phyloP scores from a whole-genome alignment of 2,113 vertebrate genomes.

The Beaufortia kweichowensis region DNA sequence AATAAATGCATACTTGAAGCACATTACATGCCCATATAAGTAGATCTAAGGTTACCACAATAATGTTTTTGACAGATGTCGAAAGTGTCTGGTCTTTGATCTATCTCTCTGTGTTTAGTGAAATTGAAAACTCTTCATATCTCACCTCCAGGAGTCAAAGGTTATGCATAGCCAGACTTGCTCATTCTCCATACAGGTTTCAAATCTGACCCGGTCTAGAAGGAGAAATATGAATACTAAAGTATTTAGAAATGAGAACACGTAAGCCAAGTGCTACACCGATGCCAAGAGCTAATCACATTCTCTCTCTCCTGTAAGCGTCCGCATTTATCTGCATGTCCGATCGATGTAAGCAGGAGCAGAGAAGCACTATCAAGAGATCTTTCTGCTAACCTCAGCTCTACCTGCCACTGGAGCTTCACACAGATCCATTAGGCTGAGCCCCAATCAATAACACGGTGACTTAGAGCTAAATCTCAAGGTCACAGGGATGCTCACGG shows the following conservation, averaged over 20 bases:
- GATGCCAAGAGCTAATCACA: not conserved
- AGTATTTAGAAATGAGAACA: not conserved
- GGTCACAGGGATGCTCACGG: not conserved
- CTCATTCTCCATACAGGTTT: not conserved
- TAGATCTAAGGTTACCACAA: not conserved
- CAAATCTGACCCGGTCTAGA: not conserved
- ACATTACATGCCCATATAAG: too few relatives aligned
- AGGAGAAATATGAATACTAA: too few relatives aligned
- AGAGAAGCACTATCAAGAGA: constrained; percentile 2
- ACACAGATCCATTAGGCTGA: not conserved
- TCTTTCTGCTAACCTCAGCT: constrained; percentile 30
- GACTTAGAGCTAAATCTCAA: constrained; percentile 28
- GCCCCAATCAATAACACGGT: constrained; percentile 13
- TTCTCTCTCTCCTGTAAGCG: not conserved
- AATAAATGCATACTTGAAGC: not conserved
- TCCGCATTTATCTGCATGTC: not conserved
- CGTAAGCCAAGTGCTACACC: not conserved
- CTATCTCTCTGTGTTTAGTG: not conserved
- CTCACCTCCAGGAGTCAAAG: not conserved
- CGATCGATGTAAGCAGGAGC: constrained; percentile 2
- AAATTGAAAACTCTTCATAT: not conserved
- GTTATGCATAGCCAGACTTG: not conserved
- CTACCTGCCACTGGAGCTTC: not conserved
- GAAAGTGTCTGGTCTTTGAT: not conserved
- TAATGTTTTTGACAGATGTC: not conserved